Evolutionary conservation across 2,888 invertebrate genomes (phyloP).

Genomic region (Plebejus argus): DNA sequence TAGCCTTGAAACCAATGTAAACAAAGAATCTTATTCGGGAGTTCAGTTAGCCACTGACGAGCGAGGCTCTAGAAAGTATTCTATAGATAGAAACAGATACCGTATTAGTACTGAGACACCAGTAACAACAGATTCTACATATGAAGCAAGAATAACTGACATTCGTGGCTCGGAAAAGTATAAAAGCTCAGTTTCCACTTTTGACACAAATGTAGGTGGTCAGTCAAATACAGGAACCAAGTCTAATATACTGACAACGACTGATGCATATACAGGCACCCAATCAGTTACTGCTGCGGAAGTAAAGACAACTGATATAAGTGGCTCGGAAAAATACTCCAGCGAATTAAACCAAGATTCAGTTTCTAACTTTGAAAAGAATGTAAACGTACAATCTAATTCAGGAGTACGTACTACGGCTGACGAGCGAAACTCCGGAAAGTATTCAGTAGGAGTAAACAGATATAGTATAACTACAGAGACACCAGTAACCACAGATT

Average conservation of each 20-base stretch:
- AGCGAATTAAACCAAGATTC: background rate
- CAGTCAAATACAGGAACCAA: background rate
- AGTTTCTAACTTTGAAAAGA: background rate
- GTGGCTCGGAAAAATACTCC: background rate
- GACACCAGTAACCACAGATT: background rate
- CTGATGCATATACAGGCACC: background rate
- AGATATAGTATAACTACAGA: background rate
- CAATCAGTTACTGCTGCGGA: background rate
- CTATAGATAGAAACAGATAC: background rate
- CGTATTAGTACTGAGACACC: background rate
- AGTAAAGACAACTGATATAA: background rate
- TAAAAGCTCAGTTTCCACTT: background rate
- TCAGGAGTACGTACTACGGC: background rate
- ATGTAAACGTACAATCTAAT: background rate
- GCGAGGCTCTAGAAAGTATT: background rate
- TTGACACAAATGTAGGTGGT: background rate
- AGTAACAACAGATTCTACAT: background rate
- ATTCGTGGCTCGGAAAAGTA: background rate
- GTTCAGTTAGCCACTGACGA: background rate
- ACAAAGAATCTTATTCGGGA: background rate
- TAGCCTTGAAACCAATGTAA: too few species aligned
- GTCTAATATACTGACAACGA: background rate
- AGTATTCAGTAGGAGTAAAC: background rate
- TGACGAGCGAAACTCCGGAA: background rate
- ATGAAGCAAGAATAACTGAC: constrained; percentile 1